Evolutionary conservation across 2,888 invertebrate genomes (phyloP).

Genomic region (Eupithecia tripunctaria): DNA sequence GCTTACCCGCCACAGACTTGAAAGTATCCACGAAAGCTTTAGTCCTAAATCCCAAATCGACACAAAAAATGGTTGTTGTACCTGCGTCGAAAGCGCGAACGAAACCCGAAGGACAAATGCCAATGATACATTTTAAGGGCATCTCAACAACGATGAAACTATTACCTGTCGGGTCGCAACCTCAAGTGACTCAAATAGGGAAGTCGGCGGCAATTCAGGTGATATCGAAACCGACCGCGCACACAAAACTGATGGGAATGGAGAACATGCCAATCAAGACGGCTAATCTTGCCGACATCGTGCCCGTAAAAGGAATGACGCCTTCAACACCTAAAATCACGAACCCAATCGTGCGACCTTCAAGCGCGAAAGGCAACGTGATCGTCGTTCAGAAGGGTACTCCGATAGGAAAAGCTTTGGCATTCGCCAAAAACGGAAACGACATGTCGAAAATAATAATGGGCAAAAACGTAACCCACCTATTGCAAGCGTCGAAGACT

Average conservation of each 20-base stretch:
- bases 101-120: conserved; percentile 74
- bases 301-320: conserved; percentile 74
- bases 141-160: conserved; percentile 78
- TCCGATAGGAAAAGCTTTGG: conserved; percentile 77
- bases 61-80: conserved; percentile 80
- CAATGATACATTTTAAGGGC: conserved; percentile 77
- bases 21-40: conserved; percentile 81
- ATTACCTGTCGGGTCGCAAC: conserved; percentile 75
- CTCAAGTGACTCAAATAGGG: conserved; percentile 54
- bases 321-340: conserved; percentile 73
- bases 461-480: conserved; percentile 80
- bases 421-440: conserved; percentile 77
- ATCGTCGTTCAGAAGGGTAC: conserved; percentile 86
- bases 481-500: conserved; percentile 72
- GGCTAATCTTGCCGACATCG: conserved; percentile 78
- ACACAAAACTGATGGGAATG: conserved; percentile 64
- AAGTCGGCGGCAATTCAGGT: conserved; percentile 65
- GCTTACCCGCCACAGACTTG: conserved; percentile 78
- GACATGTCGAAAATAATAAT: conserved; percentile 82
- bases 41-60: conserved; percentile 78
- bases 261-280: conserved; percentile 67
- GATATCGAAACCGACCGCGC: conserved; percentile 67
- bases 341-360: conserved; percentile 75
- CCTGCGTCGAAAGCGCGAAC: conserved; percentile 72
- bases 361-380: conserved; percentile 82